Evolutionary conservation across 1,140 invertebrate species (phyloP).

Genomic region (Sipha flava): DNA sequence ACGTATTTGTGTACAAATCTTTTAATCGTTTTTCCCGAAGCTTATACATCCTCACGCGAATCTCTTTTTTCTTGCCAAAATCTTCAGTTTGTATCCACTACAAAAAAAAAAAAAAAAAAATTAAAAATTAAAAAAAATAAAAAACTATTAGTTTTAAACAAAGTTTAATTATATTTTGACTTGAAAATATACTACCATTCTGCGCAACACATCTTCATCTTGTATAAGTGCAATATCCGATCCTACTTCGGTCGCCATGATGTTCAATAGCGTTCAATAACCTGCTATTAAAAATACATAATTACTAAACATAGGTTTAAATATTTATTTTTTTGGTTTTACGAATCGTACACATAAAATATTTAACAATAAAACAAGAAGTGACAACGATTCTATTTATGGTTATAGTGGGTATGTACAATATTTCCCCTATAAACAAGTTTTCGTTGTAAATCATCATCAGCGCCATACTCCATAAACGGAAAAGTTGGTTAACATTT

Average conservation of each 20-base stretch:
- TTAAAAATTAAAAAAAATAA: no score
- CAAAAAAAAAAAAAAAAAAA: slow-evolving; percentile 42
- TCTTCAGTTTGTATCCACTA: slow-evolving; percentile 81
- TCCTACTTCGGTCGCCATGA: slow-evolving; percentile 45
- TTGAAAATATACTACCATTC: slow-evolving; percentile 52
- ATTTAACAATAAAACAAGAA: not conserved
- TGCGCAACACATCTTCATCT: slow-evolving; percentile 60
- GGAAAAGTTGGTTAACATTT: not conserved
- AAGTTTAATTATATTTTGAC: not conserved
- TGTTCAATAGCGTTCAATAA: not conserved
- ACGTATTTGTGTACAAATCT: slow-evolving; percentile 59
- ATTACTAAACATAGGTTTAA: not conserved
- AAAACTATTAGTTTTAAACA: not conserved
- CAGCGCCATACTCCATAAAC: not conserved
- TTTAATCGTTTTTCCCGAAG: slow-evolving; percentile 65
- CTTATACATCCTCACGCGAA: slow-evolving; percentile 71
- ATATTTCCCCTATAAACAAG: not conserved
- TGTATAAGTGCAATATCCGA: slow-evolving; percentile 56
- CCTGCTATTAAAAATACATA: not conserved
- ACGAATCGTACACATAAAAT: not conserved
- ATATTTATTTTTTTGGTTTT: not conserved
- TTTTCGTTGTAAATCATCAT: not conserved
- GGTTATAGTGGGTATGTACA: not conserved
- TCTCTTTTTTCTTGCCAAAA: slow-evolving; percentile 74
- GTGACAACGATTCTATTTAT: not conserved